phyloP scores from a whole-genome alignment of 2,113 vertebrate genomes.

The Pelvicachromis taeniatus region DNA sequence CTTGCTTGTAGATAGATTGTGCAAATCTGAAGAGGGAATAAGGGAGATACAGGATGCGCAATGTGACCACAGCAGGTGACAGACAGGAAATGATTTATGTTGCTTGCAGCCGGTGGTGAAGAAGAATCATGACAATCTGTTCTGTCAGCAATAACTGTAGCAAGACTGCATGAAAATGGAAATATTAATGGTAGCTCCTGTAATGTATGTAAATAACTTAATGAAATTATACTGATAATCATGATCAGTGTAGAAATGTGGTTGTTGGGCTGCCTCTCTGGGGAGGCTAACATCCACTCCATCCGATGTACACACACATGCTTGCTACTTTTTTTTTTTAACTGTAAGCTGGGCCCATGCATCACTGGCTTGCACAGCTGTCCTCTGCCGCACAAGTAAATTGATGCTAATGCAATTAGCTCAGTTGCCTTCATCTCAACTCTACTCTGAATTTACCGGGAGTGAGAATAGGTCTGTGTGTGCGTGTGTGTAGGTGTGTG shows the following conservation, averaged over 20 bases:
- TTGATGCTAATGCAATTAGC: conserved; percentile 74
- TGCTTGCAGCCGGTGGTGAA: background rate
- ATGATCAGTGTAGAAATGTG: conserved; percentile 1
- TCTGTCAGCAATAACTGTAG: background rate
- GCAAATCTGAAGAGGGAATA: background rate
- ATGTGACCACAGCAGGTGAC: background rate
- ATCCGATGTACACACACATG: background rate
- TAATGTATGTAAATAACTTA: conserved; percentile 14
- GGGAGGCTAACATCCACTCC: conserved; percentile 10
- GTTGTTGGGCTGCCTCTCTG: background rate
- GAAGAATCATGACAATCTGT: background rate
- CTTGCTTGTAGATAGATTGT: background rate
- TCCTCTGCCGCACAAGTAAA: conserved; percentile 61
- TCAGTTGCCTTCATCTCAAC: conserved; percentile 60
- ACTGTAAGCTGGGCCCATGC: conserved; percentile 14
- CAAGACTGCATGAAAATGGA: background rate
- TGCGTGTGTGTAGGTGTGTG: background rate
- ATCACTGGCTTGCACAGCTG: conserved; percentile 51
- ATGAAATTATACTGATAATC: conserved; percentile 37
- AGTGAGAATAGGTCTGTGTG: background rate
- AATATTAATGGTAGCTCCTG: background rate
- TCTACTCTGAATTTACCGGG: conserved; percentile 21
- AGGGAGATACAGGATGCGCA: background rate
- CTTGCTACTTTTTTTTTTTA: background rate
- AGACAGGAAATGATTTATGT: conserved; percentile 36